Base-by-base conservation (phyloP, 1,140 invertebrate genomes). In the Trialeurodes vaporariorum region DNA sequence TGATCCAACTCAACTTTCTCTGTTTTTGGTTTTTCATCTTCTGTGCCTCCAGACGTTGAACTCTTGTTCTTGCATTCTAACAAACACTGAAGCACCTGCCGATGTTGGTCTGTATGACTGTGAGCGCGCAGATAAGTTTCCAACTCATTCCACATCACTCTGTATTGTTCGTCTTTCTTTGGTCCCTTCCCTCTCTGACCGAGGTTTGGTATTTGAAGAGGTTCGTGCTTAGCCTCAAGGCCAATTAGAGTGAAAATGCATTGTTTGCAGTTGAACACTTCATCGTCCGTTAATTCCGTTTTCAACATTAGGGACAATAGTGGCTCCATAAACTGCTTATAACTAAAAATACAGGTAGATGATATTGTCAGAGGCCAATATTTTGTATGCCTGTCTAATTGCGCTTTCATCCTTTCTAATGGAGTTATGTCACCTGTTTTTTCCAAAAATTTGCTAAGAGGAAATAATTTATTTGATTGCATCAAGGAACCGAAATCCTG, bases 301-400 rank as follows among this genome's bases (percentile, higher is more conserved):
- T 96, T 92, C 0, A 89, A 82, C 71, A 95, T 87, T 59, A 95
- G 76, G 5, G 85, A 79, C 0, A 90, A 84, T 11, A 97, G 76
- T 0, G 92, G 91, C 72, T 93, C 90, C 79, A 82, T 84, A 79
- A 92, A 90, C 66, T 87, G 85, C 75, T 86, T 86, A 68, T 96
- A 80, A 75, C 95, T 96, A 73, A 92, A 97, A 71, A 98, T 87
- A 13, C 94, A 84, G 0, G 93, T 96, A 2, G 91, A 89, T 21
- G 90, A 90, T 62, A 94, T 92, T 5, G 92, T 94, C 63, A 97
- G 83, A 0, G 96, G 95, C 91, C 94, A 98, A 78, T 94, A 94
- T 63, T 89, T 86, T 0, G 94, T 94, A 68, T 90, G 83, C 27
- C 92, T 81, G 61, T 88, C 86, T 0, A 97, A 73, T 62, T 86